Conservation (phyloP, 2,888 invertebrate genomes). For the Andrena bicolor region DNA sequence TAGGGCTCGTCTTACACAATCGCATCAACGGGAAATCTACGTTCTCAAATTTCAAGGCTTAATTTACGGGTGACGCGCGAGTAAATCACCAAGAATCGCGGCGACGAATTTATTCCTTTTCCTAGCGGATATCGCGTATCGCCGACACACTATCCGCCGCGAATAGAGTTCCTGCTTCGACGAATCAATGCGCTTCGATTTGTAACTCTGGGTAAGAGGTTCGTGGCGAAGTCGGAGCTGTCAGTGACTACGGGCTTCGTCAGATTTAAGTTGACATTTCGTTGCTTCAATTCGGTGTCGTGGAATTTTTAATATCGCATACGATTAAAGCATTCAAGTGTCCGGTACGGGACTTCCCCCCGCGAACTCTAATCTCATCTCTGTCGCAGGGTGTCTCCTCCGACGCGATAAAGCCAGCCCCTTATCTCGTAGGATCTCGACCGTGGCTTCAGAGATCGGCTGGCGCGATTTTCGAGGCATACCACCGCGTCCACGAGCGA, state of each 20-base stretch:
- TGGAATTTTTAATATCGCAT: neutral
- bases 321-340: neutral
- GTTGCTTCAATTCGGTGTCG: neutral
- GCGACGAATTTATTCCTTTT: slow-evolving; percentile 65
- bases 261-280: neutral
- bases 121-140: slow-evolving; percentile 68
- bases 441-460: slow-evolving; percentile 72
- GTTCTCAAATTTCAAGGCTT: slow-evolving; percentile 63
- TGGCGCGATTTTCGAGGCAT: slow-evolving; percentile 73
- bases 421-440: slow-evolving; percentile 72
- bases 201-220: no score
- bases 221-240: no score
- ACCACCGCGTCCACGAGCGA: slow-evolving; percentile 58
- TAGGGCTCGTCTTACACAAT: slow-evolving; percentile 60
- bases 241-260: no score
- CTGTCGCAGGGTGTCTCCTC: slow-evolving; percentile 42
- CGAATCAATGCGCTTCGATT: slow-evolving; percentile 36
- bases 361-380: slow-evolving; percentile 35
- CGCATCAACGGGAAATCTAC: slow-evolving; percentile 66
- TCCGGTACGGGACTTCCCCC: neutral
- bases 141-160: slow-evolving; percentile 57
- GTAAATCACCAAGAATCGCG: slow-evolving; percentile 59
- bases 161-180: slow-evolving; percentile 41
- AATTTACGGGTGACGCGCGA: slow-evolving; percentile 61
- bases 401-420: slow-evolving; percentile 71